Evolutionary conservation across 2,888 invertebrate species (phyloP).

Genomic region (Drosophila merina): DNA sequence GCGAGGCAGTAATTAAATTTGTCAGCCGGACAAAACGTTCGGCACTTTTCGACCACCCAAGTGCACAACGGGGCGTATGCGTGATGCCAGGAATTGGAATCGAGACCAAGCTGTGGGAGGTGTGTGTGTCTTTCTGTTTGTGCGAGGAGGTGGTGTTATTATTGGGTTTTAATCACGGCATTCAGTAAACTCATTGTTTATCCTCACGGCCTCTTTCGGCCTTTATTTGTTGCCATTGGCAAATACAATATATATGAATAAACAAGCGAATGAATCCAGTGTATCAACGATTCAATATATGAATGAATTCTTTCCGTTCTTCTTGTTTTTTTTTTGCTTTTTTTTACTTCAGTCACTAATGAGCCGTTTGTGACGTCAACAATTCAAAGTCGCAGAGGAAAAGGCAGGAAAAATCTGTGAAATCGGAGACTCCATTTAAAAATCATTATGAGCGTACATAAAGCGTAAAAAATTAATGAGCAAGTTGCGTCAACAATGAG

Average conservation of each 20-base stretch:
- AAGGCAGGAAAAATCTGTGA: conserved; percentile 45
- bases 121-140: background rate
- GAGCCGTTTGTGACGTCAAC: conserved; percentile 34
- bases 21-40: conserved; percentile 74
- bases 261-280: conserved; percentile 16
- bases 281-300: conserved; percentile 7
- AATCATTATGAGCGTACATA: conserved; percentile 76
- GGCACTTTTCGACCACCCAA: conserved; percentile 52
- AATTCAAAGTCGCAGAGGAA: conserved; percentile 4
- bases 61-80: conserved; percentile 68
- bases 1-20: conserved; percentile 74
- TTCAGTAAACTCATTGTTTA: conserved; percentile 37
- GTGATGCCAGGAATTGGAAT: conserved; percentile 45
- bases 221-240: conserved; percentile 19
- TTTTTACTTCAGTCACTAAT: conserved; percentile 26
- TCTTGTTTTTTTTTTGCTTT: conserved; percentile 1
- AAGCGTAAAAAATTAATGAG: conserved; percentile 80
- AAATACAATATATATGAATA: conserved; percentile 35
- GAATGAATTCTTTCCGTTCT: conserved; percentile 24
- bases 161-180: conserved; percentile 56
- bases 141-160: conserved; percentile 8
- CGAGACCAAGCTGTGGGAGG: background rate
- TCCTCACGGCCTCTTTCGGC: conserved; percentile 20
- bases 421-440: conserved; percentile 77
- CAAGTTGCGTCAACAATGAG: conserved; percentile 72